Evolutionary conservation across 2,113 vertebrate species (phyloP).

Genomic region (Dasyornis broadbenti): DNA sequence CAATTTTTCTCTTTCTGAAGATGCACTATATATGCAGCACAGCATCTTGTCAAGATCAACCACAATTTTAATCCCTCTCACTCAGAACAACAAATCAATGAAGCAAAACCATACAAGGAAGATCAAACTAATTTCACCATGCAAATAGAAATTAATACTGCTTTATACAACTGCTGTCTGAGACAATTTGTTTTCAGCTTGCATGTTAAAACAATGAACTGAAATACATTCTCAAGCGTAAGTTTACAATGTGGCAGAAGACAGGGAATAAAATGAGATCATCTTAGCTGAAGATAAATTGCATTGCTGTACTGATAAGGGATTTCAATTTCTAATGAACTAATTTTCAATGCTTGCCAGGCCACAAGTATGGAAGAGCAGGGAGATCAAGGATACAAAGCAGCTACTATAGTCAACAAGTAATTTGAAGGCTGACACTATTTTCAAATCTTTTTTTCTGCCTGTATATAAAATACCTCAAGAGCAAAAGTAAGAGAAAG

Average conservation of each 20-base stretch:
- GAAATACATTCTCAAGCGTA: not conserved
- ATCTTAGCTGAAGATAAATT: not conserved
- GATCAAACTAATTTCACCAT: not conserved
- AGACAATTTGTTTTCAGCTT: not conserved
- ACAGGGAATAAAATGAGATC: not conserved
- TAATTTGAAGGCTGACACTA: not conserved
- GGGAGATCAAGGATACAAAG: not conserved
- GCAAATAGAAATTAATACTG: not conserved
- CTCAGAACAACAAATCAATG: not conserved
- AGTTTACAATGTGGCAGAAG: not conserved
- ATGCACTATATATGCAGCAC: not conserved
- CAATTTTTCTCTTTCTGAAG: not conserved
- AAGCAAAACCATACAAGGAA: not conserved
- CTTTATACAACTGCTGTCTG: not conserved
- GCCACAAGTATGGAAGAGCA: not conserved
- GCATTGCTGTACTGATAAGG: not conserved
- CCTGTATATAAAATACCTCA: not conserved
- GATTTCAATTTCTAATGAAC: not conserved
- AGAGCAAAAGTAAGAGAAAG: not conserved
- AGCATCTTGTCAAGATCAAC: not conserved
- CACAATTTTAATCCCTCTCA: not conserved
- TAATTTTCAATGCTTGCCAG: not conserved
- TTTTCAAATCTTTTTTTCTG: not conserved
- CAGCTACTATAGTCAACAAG: not conserved
- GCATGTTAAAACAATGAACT: not conserved